Conservation (phyloP, 2,888 invertebrate species). For the Chaitophorus viminalis region DNA sequence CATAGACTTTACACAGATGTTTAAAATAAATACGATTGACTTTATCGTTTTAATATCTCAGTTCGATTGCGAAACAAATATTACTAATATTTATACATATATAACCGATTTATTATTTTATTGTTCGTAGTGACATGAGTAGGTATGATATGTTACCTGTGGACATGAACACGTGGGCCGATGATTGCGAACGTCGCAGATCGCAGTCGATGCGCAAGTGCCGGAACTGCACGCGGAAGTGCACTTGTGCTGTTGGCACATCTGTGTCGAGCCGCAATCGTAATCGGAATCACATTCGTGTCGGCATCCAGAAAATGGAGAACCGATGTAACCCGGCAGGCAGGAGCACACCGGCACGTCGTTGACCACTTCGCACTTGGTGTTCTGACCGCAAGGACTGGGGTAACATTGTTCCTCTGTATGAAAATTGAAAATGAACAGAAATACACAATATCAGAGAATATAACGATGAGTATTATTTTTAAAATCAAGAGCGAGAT, state of each 20-base stretch:
- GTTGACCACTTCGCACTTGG: constrained; percentile 81
- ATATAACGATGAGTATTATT: no score
- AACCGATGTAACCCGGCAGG: constrained; percentile 78
- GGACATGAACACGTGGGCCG: constrained; percentile 83
- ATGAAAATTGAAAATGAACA: constrained; percentile 63
- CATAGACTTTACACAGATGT: no score
- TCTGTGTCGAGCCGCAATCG: constrained; percentile 77
- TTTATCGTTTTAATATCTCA: no score
- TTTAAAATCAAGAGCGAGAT: no score
- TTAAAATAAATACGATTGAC: no score
- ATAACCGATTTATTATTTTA: no score
- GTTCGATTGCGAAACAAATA: no score
- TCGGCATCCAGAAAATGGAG: constrained; percentile 80
- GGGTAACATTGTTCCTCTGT: constrained; percentile 85
- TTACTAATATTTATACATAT: no score
- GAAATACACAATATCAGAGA: background rate
- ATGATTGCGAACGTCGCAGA: constrained; percentile 81
- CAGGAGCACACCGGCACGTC: constrained; percentile 84
- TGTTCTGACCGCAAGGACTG: constrained; percentile 83
- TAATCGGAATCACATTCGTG: constrained; percentile 84
- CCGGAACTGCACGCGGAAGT: constrained; percentile 75
- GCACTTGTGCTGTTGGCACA: constrained; percentile 80
- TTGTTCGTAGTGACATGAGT: no score
- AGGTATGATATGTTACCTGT: constrained; percentile 73
- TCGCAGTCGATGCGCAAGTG: constrained; percentile 81